Evolutionary conservation across 2,888 invertebrate genomes (phyloP).

Genomic region (Scaeva pyrastri): DNA sequence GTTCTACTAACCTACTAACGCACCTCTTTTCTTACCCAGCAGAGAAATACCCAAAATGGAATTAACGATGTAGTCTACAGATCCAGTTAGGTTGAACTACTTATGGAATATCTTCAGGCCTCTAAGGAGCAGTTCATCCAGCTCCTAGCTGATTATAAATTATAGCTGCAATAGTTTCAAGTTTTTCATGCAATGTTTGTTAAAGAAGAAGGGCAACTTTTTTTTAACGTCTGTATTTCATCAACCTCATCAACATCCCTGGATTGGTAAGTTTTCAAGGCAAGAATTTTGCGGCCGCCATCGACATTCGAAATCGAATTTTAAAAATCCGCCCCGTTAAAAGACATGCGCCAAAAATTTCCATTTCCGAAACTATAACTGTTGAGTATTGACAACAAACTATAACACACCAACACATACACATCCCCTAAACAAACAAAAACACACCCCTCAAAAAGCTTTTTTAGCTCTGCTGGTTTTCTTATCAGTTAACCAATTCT

Average conservation of each 20-base stretch:
- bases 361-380: slow-evolving; percentile 73
- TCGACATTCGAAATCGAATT: slow-evolving; percentile 63
- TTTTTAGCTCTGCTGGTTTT: slow-evolving; percentile 46
- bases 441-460: slow-evolving; percentile 75
- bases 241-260: slow-evolving; percentile 51
- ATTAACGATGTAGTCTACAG: no score
- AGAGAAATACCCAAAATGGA: no score
- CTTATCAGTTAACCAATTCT: slow-evolving; percentile 66
- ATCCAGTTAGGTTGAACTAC: no score
- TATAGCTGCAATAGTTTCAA: no score
- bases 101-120: no score
- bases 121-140: no score
- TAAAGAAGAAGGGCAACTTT: no score
- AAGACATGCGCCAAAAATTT: slow-evolving; percentile 59
- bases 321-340: slow-evolving; percentile 62
- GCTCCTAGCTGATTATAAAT: no score
- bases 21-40: no score
- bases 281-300: slow-evolving; percentile 47
- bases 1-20: no score
- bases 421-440: slow-evolving; percentile 69
- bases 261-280: not conserved
- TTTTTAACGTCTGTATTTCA: no score
- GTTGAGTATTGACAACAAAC: slow-evolving; percentile 75
- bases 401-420: slow-evolving; percentile 48
- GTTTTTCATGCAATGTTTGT: no score